Conservation (phyloP, 2,113 vertebrate genomes). For the Otis tarda region DNA sequence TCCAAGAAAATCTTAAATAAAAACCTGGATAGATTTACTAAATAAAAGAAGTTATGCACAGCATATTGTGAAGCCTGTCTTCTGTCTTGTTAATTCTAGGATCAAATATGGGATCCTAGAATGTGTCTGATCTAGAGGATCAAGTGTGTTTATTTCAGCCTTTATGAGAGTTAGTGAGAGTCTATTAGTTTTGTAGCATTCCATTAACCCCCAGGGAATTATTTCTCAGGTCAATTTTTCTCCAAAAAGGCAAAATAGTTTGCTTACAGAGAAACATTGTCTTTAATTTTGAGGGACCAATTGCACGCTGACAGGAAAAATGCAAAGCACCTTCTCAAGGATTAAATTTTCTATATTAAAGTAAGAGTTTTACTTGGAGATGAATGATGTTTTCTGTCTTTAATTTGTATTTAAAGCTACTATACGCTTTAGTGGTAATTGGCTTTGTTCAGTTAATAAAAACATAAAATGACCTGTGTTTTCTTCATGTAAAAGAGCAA, state of each 20-base stretch:
- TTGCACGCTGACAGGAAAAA: neutral
- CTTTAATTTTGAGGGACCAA: neutral
- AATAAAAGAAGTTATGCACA: neutral
- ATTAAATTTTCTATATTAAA: neutral
- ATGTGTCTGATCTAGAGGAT: neutral
- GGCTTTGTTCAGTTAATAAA: neutral
- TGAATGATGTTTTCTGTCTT: neutral
- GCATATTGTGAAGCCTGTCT: neutral
- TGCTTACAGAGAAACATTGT: neutral
- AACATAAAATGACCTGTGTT: neutral
- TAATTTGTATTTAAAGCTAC: neutral
- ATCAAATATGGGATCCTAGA: neutral
- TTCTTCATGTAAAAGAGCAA: neutral
- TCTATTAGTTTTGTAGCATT: neutral
- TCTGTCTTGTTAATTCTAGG: neutral
- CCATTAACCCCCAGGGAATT: neutral
- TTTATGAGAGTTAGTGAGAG: neutral
- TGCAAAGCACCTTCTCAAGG: neutral
- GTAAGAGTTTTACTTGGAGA: neutral
- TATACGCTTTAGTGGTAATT: neutral
- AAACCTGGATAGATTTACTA: neutral
- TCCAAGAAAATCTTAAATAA: neutral
- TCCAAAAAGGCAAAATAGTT: neutral
- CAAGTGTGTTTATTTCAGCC: neutral
- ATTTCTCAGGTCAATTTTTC: neutral